Evolutionary conservation across 2,797 vertebrate species (phyloP).

Genomic region (Clarias fuscus): DNA sequence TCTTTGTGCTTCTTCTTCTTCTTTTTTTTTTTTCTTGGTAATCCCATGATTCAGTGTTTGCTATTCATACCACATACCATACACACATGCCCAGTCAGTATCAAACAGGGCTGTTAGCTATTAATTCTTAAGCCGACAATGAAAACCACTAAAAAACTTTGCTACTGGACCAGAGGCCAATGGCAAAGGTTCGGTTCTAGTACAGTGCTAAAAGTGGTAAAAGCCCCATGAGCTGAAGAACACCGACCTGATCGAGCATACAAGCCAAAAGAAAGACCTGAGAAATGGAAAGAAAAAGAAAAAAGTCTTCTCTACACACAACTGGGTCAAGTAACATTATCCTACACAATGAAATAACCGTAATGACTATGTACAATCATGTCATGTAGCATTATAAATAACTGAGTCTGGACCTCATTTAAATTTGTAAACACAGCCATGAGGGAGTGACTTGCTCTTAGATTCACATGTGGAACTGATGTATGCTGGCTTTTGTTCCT

Average conservation of each 20-base stretch:
- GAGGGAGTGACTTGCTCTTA: conserved; percentile 18
- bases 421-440: conserved; percentile 27
- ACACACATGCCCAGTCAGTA: conserved; percentile 3
- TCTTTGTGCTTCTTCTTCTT: not conserved
- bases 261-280: conserved; percentile 1
- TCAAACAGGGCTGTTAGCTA: conserved; percentile 19
- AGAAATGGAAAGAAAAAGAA: not conserved
- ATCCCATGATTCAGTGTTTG: conserved; percentile 16
- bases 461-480: conserved; percentile 33
- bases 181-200: not conserved
- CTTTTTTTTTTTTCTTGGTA: not conserved
- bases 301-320: not conserved
- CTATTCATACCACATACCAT: not conserved
- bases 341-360: not conserved
- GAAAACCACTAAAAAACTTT: not conserved
- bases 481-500: conserved; percentile 19
- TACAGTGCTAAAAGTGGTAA: not conserved
- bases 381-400: conserved; percentile 28
- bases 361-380: conserved; percentile 41
- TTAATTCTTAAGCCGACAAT: not conserved
- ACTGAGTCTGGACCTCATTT: conserved; percentile 42
- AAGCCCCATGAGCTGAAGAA: not conserved
- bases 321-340: conserved; percentile 17
- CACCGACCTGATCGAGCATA: not conserved
- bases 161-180: conserved; percentile 17